These are phyloP conservation scores for Magallana gigas DNA, from an alignment of 1,140 invertebrate species.

Conservation along the genomic window DNA sequence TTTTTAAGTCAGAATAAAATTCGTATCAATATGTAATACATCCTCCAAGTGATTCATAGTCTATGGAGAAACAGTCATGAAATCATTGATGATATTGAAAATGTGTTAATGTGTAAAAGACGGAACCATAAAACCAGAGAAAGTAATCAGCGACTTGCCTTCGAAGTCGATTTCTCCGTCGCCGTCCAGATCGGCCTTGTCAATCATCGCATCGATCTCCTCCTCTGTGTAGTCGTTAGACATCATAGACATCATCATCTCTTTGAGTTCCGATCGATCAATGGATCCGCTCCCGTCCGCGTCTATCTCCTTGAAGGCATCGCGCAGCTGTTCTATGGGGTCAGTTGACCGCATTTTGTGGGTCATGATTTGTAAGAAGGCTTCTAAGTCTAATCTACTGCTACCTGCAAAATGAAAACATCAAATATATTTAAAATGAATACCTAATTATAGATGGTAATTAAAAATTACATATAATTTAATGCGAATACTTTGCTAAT, in stretches of 20 bases:
- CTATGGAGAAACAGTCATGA: no score
- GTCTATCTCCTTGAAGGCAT: conserved; percentile 35
- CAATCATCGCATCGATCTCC: conserved; percentile 31
- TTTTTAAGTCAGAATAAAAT: no score
- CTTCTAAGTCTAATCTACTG: background rate
- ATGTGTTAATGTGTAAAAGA: no score
- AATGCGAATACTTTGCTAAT: no score
- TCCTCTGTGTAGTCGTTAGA: conserved; percentile 29
- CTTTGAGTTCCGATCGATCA: conserved; percentile 29
- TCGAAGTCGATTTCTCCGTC: conserved; percentile 43
- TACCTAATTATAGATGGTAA: no score
- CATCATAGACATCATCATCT: conserved; percentile 40
- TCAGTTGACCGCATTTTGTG: conserved; percentile 31
- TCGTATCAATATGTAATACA: no score
- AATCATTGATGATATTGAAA: no score
- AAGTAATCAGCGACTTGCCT: background rate
- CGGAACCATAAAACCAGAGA: no score
- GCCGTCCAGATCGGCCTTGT: conserved; percentile 41
- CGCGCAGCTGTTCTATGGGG: background rate
- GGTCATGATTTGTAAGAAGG: conserved; percentile 35
- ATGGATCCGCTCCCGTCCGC: conserved; percentile 38
- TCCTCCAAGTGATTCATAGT: no score
- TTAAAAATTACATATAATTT: no score
- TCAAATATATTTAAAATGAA: no score
- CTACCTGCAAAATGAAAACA: background rate